Evolutionary conservation across 2,797 vertebrate genomes (phyloP).

Genomic region (Tapirus indicus): DNA sequence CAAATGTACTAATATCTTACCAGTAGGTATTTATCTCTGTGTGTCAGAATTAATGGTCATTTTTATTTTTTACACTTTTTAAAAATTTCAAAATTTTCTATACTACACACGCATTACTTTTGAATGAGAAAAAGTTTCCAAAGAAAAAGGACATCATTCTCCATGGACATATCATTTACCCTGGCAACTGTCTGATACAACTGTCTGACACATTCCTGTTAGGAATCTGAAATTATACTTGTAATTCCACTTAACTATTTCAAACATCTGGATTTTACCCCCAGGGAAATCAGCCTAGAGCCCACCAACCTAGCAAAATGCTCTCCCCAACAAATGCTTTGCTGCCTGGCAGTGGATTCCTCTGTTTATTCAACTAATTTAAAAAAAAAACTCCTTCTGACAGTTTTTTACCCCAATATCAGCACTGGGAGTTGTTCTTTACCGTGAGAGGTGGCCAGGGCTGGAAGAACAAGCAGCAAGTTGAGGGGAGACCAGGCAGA

Average conservation of each 20-base stretch:
- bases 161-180: not conserved
- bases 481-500: conserved; percentile 20
- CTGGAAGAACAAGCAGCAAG: not conserved
- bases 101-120: not conserved
- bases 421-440: conserved; percentile 18
- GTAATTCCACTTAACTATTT: conserved; percentile 47
- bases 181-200: not conserved
- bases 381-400: not conserved
- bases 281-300: conserved; percentile 24
- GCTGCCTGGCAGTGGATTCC: not conserved
- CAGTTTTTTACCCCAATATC: not conserved
- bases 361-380: conserved; percentile 8
- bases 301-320: conserved; percentile 47
- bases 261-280: conserved; percentile 41
- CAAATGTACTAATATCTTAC: not conserved
- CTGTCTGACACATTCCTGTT: conserved; percentile 17
- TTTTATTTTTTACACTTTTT: conserved; percentile 10
- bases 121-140: conserved; percentile 30
- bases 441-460: not conserved
- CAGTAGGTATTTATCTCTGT: conserved; percentile 6
- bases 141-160: conserved; percentile 19
- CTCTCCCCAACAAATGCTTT: conserved; percentile 18
- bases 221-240: conserved; percentile 44
- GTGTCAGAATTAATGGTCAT: not conserved
- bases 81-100: conserved; percentile 22